phyloP scores from a whole-genome alignment of 1,140 invertebrate genomes.

The Drosophila ambigua region DNA sequence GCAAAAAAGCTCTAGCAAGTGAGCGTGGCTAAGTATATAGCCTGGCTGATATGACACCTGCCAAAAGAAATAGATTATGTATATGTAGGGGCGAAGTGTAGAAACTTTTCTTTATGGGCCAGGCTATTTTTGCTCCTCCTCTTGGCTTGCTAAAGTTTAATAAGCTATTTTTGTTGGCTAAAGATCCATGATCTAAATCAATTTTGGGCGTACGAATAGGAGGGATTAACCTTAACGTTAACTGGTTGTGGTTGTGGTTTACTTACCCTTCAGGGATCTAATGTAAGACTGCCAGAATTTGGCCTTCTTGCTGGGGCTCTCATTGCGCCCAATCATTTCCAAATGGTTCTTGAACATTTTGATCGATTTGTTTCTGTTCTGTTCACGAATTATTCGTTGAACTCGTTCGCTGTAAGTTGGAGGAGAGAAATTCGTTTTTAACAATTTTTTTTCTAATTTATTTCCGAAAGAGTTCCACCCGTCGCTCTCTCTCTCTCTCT shows the following conservation, averaged over 20 bases:
- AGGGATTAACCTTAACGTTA: not conserved
- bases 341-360: constrained; percentile 95
- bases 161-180: constrained; percentile 10
- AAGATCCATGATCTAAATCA: not conserved
- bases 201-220: not conserved
- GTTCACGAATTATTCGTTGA: constrained; percentile 84
- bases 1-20: constrained; percentile 44
- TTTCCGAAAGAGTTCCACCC: not conserved
- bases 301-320: constrained; percentile 95
- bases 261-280: constrained; percentile 93
- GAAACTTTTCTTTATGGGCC: constrained; percentile 24
- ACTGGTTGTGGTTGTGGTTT: too few relatives aligned
- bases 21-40: constrained; percentile 31
- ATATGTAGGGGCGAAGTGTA: constrained; percentile 10
- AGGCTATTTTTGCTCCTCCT: constrained; percentile 51
- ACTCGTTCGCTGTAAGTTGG: constrained; percentile 87
- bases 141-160: constrained; percentile 3
- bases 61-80: constrained; percentile 63
- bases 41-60: constrained; percentile 70
- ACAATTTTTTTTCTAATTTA: constrained; percentile 29
- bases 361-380: constrained; percentile 86
- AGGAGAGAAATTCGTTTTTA: constrained; percentile 28
- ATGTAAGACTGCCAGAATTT: constrained; percentile 97
- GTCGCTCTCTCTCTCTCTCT: not conserved
- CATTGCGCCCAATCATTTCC: constrained; percentile 96